Base-by-base conservation (phyloP, 2,888 invertebrate species). In the Morinoia aosen region DNA sequence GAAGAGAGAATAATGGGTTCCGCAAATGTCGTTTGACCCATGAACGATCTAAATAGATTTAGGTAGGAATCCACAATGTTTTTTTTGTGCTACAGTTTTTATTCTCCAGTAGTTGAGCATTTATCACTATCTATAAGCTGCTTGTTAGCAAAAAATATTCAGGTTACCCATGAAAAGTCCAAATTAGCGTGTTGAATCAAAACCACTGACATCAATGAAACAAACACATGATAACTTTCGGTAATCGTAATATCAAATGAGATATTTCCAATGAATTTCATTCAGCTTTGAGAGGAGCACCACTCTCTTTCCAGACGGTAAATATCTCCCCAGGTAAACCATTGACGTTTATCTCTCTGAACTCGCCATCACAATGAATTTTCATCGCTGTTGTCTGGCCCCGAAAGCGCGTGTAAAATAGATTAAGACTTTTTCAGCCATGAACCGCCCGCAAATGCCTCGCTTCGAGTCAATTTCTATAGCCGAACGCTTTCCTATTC, bases 401-500 rank as follows among this genome's bases (percentile, higher is more conserved):
- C 39, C 90, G 90, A 90, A 40, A 39, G 90, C 76, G 16, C 90
- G 39, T 48, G 90, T 48, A 90, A 90, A 90, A 90, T 90, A 90
- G 48, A 90, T 90, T 90, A 90, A 90, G 90, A 40, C 48, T 90
- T 90, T 90, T 90, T 90, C 40, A 40, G 39, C 40, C 90, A 48
- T 33, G 76, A 16, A 76, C 76, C 76, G 76, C 76, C 39, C 90
- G 19, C 90, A 90, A 90, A 90, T 90, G 90, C 40, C 40, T 48
- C 48, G 39, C 90, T 39, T 12, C 48, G 39, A 90, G 90, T 90
- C 90, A 90, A 90, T 90, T 90, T 48, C 90, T 90, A 90, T 48
- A 90, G 90, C 90, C 48, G 90, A 39, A 48, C 90, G 39, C 90
- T 48, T 48, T 90, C 90, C 90, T 48, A 40, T 90, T 90, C 90